These are phyloP conservation scores for Cheilosia grossa DNA, from an alignment of 2,888 invertebrate species.

Conservation along the genomic window DNA sequence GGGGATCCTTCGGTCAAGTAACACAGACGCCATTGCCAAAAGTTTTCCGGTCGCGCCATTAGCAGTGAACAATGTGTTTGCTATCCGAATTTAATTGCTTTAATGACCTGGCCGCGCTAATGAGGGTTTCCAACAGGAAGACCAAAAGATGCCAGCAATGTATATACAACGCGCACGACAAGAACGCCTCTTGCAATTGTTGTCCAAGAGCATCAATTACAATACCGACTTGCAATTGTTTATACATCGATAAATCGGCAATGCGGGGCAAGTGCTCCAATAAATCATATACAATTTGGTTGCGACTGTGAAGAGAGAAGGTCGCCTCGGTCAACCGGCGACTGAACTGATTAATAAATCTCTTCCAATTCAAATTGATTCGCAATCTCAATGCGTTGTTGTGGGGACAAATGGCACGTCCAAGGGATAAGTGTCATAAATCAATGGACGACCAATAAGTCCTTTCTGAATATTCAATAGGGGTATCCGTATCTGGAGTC, in stretches of 20 bases:
- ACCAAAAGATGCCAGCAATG: conserved; percentile 8
- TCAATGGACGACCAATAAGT: conserved; percentile 82
- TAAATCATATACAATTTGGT: conserved; percentile 61
- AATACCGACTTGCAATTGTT: conserved; percentile 49
- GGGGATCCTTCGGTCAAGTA: conserved; percentile 37
- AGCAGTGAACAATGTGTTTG: conserved; percentile 62
- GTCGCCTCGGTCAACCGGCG: conserved; percentile 20
- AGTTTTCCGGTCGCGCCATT: conserved; percentile 64
- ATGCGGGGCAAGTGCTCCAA: conserved; percentile 34
- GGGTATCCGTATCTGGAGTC: conserved; percentile 24
- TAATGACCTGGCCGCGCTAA: conserved; percentile 65
- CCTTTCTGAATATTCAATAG: conserved; percentile 76
- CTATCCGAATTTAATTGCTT: conserved; percentile 68
- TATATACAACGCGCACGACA: background rate
- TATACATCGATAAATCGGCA: conserved; percentile 49
- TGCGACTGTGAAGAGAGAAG: background rate
- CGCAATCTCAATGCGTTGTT: conserved; percentile 38
- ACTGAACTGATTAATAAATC: conserved; percentile 59
- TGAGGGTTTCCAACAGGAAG: conserved; percentile 39
- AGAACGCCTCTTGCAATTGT: conserved; percentile 5
- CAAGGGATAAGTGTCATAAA: conserved; percentile 81
- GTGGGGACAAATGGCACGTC: conserved; percentile 51
- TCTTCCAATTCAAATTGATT: conserved; percentile 64
- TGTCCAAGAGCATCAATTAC: conserved; percentile 35
- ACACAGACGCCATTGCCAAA: conserved; percentile 49